Conservation (phyloP, 2,797 vertebrate species). For the Cossypha heuglini region DNA sequence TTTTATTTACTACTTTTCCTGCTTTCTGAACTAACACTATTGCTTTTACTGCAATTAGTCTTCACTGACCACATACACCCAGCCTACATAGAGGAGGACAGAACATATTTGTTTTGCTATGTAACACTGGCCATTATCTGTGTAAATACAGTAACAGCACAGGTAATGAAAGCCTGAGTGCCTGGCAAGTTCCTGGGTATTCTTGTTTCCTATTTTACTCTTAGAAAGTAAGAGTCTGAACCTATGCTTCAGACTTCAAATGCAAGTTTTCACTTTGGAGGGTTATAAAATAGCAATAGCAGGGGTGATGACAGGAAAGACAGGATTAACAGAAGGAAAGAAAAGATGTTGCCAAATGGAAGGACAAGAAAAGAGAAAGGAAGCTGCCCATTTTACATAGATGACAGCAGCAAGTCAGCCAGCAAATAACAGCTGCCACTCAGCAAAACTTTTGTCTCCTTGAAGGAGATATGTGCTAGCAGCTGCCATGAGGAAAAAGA, state of each 20-base stretch:
- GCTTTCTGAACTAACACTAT: neutral
- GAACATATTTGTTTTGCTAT: neutral
- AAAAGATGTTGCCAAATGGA: conserved; percentile 11
- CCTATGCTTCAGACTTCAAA: neutral
- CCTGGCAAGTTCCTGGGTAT: neutral
- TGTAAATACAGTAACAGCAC: neutral
- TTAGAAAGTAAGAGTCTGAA: neutral
- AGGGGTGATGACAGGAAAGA: neutral
- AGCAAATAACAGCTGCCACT: conserved; percentile 29
- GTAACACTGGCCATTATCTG: neutral
- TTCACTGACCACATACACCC: neutral
- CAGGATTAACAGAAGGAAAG: conserved; percentile 23
- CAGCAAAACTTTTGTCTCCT: conserved; percentile 9
- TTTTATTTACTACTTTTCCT: neutral
- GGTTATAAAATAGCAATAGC: neutral
- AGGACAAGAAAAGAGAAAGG: neutral
- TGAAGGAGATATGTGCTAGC: neutral
- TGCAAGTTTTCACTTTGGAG: neutral
- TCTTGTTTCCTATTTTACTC: neutral
- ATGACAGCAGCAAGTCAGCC: conserved; percentile 17
- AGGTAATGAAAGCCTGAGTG: neutral
- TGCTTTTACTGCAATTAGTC: neutral
- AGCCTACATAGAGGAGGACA: neutral
- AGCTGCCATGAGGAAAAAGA: neutral
- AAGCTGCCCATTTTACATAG: neutral